These are phyloP conservation scores for Magallana gigas DNA, from an alignment of 1,140 invertebrate genomes.

Conservation along the genomic window DNA sequence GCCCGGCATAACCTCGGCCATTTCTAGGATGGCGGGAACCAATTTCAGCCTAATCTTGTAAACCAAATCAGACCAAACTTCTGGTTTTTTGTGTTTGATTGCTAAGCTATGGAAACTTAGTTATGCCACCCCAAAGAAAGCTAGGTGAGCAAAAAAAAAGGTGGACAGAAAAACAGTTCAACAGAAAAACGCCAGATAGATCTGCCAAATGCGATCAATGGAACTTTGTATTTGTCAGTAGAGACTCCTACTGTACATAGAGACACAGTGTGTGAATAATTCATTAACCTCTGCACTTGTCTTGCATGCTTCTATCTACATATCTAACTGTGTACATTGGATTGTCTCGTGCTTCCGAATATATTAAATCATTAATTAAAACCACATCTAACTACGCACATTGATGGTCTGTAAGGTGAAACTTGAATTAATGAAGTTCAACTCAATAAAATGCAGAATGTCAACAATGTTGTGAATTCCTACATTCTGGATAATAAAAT, in stretches of 20 bases:
- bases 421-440: too few relatives aligned
- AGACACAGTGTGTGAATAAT: background rate
- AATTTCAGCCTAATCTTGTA: conserved; percentile 5
- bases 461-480: too few relatives aligned
- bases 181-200: background rate
- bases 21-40: background rate
- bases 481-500: too few relatives aligned
- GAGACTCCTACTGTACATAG: background rate
- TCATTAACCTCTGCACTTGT: background rate
- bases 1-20: background rate
- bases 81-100: background rate
- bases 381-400: too few relatives aligned
- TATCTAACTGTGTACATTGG: background rate
- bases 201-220: background rate
- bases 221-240: background rate
- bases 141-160: background rate
- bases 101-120: conserved; percentile 4
- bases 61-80: background rate
- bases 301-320: background rate
- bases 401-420: too few relatives aligned
- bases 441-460: too few relatives aligned
- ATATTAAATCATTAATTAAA: background rate
- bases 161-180: background rate
- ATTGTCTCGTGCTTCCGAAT: background rate
- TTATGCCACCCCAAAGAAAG: background rate